Base-by-base conservation (phyloP, 2,113 vertebrate species). In the Tylochromis polylepis region DNA sequence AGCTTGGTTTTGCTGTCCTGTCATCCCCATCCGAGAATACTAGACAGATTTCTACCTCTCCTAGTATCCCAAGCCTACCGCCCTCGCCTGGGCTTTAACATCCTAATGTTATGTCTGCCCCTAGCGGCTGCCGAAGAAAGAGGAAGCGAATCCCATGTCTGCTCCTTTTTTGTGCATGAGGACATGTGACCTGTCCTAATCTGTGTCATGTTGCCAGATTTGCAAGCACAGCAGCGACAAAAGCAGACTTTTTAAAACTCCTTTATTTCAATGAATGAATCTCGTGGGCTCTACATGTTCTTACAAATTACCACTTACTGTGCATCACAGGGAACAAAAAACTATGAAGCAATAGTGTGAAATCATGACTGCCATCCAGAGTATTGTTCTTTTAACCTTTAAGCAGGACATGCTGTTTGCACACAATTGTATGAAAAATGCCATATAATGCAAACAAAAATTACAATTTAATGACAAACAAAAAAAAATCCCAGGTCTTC, bases 191-290 rank as follows among this genome's bases (percentile, higher is more conserved):
- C 43, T 77, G 70, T 29, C 5, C 11, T 29, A 49, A 75, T 29
- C 24, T 22, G 51, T 51, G 67, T 29, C 70, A 75, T 77, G 46
- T 20, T 43, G 9, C 43, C 49, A 77, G 16, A 77, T 51, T 51
- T 77, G 43, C 27, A 51, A 53, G 34, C 4, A 20, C 18, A 9
- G 2, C 58, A 82, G 18, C 36, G 34, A 70, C 24, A 88, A 24
- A 84, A 53, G 8, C 20, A 41, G 11, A 75, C 55, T 56, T 60
- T 79, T 58, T 34, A 56, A 22, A 5, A 86, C 84, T 86, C 11
- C 55, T 94, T 95, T 95, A 95, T 94, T 94, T 60, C 58, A 89
- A 86, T 67, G 6, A 49, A 53, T 24, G 2, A 6, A 72, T 49
- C 79, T 49, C 3, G 36, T 49, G 5, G 2, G 15, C 11, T 82